A percentile compares a stretch with the other conserved stretches of the same genome.
phyloP scores from a whole-genome alignment of 2,113 vertebrate species.

The Holacanthus passer region DNA sequence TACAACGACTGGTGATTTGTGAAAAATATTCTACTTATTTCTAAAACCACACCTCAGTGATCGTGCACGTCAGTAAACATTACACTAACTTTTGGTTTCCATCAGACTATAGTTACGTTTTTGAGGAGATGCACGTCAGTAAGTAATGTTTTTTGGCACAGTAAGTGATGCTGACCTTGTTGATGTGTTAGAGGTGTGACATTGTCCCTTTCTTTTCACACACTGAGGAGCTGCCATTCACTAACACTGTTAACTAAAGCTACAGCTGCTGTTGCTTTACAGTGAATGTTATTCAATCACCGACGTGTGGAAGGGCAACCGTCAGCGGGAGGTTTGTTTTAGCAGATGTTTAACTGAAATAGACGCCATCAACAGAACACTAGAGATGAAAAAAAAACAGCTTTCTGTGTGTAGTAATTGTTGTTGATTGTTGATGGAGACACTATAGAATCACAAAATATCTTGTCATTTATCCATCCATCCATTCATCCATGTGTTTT shows the following conservation, averaged over 20 bases:
- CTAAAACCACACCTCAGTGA: neutral
- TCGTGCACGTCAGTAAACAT: too few species aligned
- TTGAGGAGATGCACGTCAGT: too few species aligned
- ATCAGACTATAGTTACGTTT: too few species aligned
- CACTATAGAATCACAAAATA: neutral
- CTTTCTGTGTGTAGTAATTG: neutral
- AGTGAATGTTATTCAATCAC: neutral
- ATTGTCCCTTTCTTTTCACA: too few species aligned
- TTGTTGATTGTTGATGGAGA: neutral
- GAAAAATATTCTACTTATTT: too few species aligned
- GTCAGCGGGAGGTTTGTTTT: neutral
- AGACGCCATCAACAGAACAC: neutral
- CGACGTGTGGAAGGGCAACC: neutral
- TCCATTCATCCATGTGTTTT: neutral
- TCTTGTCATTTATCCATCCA: neutral
- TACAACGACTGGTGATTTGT: too few species aligned
- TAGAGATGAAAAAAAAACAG: neutral
- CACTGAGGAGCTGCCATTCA: too few species aligned
- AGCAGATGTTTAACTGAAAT: neutral
- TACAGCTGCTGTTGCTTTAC: neutral
- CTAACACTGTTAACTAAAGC: too few species aligned
- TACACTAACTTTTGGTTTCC: too few species aligned
- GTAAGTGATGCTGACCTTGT: too few species aligned
- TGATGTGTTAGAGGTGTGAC: too few species aligned
- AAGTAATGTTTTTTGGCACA: too few species aligned